Percentiles rank a stretch among this genome's conserved stretches.
Evolutionary conservation across 2,797 vertebrate genomes (phyloP).

Genomic region (Brachymystax lenok): DNA sequence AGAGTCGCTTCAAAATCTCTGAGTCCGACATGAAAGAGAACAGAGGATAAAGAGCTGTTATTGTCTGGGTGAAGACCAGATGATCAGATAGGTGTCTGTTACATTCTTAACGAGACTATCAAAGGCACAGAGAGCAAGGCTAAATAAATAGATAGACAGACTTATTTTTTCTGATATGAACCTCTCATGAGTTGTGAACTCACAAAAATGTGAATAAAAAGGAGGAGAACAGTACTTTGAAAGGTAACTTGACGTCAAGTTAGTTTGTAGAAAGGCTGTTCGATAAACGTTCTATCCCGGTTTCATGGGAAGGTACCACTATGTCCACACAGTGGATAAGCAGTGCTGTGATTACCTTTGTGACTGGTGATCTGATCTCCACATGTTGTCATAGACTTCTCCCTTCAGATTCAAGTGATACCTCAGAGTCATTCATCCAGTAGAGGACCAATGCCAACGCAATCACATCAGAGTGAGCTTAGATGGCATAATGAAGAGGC

Average conservation of each 20-base stretch:
- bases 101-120: slow-evolving; percentile 5
- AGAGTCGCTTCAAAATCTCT: background rate
- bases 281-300: background rate
- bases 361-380: background rate
- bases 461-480: background rate
- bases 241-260: background rate
- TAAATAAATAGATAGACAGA: background rate
- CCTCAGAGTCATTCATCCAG: background rate
- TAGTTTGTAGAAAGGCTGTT: background rate
- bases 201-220: background rate
- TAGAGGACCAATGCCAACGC: background rate
- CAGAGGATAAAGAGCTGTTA: background rate
- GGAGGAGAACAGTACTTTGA: background rate
- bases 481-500: background rate
- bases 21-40: background rate
- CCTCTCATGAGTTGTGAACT: background rate
- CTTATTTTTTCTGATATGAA: background rate
- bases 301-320: background rate
- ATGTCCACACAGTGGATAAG: background rate
- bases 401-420: background rate
- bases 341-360: background rate
- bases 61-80: background rate
- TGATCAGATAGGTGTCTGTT: background rate
- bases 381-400: background rate
- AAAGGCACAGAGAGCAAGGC: background rate